Conservation (phyloP, 2,113 vertebrate genomes). For the Donacobius atricapilla region DNA sequence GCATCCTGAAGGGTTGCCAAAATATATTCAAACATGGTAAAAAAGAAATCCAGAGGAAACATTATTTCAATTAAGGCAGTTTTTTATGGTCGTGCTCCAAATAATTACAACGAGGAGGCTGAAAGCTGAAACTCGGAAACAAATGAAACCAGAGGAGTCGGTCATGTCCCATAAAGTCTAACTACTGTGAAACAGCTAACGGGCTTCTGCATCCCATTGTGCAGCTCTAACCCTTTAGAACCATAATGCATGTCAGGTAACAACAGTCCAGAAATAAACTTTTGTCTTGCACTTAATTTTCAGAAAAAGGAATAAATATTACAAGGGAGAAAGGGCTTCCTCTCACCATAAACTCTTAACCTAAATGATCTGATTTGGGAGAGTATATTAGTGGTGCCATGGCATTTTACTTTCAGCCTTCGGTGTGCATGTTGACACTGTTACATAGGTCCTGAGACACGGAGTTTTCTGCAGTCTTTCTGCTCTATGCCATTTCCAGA, state of each 20-base stretch:
- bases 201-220: background rate
- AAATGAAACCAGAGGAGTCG: background rate
- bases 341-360: background rate
- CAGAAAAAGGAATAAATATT: background rate
- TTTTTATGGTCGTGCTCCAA: background rate
- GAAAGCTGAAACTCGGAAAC: slow-evolving; percentile 9
- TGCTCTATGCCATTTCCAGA: background rate
- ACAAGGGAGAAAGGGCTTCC: background rate
- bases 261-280: background rate
- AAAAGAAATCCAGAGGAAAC: slow-evolving; percentile 6
- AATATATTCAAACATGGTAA: background rate
- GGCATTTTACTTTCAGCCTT: background rate
- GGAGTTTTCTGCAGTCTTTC: background rate
- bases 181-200: background rate
- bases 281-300: background rate
- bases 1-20: background rate
- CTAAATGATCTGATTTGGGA: background rate
- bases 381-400: background rate
- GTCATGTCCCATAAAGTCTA: background rate
- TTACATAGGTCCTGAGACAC: accelerated
- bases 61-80: slow-evolving; percentile 30
- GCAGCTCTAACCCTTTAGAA: background rate
- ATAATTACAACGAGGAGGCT: background rate
- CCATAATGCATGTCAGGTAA: background rate
- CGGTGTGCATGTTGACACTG: background rate